These are phyloP conservation scores for Hipparchia semele DNA, from an alignment of 2,888 invertebrate genomes.

Conservation along the genomic window DNA sequence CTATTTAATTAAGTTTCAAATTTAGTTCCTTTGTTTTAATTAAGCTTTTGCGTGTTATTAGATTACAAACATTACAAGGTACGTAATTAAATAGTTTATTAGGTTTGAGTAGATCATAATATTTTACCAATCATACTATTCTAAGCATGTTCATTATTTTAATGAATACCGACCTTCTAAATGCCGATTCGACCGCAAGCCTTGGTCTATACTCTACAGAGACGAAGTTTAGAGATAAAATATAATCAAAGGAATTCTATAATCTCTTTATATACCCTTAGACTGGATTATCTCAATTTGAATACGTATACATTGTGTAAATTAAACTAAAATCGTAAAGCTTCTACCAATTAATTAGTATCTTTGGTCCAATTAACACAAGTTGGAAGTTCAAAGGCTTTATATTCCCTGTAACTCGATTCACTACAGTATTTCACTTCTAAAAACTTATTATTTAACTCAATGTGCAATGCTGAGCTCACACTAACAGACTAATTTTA, in stretches of 20 bases:
- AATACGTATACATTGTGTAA: conserved; percentile 2
- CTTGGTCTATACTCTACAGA: too few relatives aligned
- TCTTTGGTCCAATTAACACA: conserved; percentile 15
- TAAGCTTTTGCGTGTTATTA: too few relatives aligned
- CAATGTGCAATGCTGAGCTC: too few relatives aligned
- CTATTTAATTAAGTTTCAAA: too few relatives aligned
- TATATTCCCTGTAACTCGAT: background rate
- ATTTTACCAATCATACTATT: background rate
- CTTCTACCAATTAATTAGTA: conserved; percentile 2
- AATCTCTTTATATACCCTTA: background rate
- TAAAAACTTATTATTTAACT: background rate
- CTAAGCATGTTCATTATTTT: background rate
- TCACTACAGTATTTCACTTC: background rate
- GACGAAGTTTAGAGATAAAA: background rate
- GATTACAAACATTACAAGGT: too few relatives aligned
- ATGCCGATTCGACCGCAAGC: background rate
- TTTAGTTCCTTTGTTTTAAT: too few relatives aligned
- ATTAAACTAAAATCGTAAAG: background rate
- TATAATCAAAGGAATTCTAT: background rate
- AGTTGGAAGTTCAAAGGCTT: background rate
- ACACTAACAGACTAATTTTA: too few relatives aligned
- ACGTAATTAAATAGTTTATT: too few relatives aligned
- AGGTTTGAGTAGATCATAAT: background rate
- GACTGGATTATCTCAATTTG: background rate
- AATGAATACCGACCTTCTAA: background rate